Evolutionary conservation across 2,888 invertebrate genomes (phyloP), one percentile per base, ranked within the genome.

Genomic region (Lepidocyrtoides sp.): DNA sequence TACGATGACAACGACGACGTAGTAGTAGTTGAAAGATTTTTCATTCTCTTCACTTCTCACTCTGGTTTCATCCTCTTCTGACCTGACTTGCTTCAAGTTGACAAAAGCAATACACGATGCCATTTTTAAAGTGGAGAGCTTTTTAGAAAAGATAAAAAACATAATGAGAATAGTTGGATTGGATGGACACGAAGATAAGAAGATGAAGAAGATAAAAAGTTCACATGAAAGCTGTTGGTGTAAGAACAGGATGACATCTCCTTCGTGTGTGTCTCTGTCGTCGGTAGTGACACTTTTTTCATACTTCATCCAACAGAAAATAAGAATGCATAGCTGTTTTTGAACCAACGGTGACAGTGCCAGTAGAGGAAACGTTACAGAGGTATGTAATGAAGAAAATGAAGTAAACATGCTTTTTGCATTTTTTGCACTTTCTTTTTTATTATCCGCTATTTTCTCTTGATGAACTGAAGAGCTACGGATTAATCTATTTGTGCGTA

Each of bases 351-450:
- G 26, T 63, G 29, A 63, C 12, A 14, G 14, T 29, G 63, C 5
- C 36, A 36, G 36, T 20, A 69, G 17, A 69, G 10, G 12, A 17
- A 77, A 7, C 29, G 10, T 79, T 17, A 26, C 48, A 4, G 51
- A 32, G 32, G 29, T 32, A 66, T 29, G 63, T 69, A 36, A 36
- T 32, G 69, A 69, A 36, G 69, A 69, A 69, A 66, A 36, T n/a
- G n/a, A n/a, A n/a, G n/a, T n/a, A 36, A 17, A 36, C 36, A 69
- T 36, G 17, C 69, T 69, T 69, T 36, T 36, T 36, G 32, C 29
- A 72, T 54, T 72, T 85, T 41, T 63, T 60, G 48, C 41, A 14
- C 23, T 66, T 72, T 36, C 29, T n/a, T 54, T 57, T 85, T 29
- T 29, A 29, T 29, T 69, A 2, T 36, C n/a, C 20, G 14, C 44